Percentiles rank a stretch among this genome's conserved stretches.
phyloP scores from a whole-genome alignment of 1,140 invertebrate species.

The Lepidostoma basale region DNA sequence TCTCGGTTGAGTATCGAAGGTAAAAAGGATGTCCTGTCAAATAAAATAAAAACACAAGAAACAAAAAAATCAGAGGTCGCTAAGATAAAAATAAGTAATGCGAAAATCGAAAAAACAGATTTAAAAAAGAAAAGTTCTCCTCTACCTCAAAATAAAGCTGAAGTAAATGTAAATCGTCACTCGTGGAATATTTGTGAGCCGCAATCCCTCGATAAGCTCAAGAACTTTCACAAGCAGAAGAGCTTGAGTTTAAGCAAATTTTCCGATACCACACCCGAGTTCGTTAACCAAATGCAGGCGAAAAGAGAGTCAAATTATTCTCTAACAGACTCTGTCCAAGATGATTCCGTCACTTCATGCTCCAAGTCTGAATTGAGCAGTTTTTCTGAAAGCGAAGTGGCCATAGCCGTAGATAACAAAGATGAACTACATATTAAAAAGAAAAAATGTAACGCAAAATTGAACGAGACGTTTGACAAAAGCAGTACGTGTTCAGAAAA shows the following conservation, averaged over 20 bases:
- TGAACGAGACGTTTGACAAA: slow-evolving; percentile 25
- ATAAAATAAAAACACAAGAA: neutral
- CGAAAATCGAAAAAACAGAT: neutral
- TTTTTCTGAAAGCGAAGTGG: slow-evolving; percentile 7
- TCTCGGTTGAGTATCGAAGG: slow-evolving; percentile 36
- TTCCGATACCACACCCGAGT: neutral
- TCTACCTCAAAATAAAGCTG: neutral
- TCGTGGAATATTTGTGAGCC: slow-evolving; percentile 39
- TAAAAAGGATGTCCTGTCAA: neutral
- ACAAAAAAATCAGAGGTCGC: neutral
- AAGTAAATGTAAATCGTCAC: slow-evolving; percentile 7
- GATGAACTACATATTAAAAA: neutral
- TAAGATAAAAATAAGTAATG: neutral
- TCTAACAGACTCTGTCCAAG: slow-evolving; percentile 4
- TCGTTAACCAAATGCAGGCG: neutral
- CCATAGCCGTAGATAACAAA: neutral
- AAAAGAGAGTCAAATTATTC: slow-evolving; percentile 18
- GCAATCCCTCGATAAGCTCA: slow-evolving; percentile 32
- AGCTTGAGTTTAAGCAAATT: slow-evolving; percentile 24
- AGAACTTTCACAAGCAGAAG: slow-evolving; percentile 17
- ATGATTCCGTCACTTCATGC: neutral
- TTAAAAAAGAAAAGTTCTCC: slow-evolving; percentile 35
- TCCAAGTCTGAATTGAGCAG: slow-evolving; percentile 15
- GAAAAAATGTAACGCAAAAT: slow-evolving; percentile 12
- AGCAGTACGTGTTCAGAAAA: slow-evolving; percentile 24